Evolutionary conservation across 2,113 vertebrate species (phyloP).

Genomic region (Setophaga kirtlandii): DNA sequence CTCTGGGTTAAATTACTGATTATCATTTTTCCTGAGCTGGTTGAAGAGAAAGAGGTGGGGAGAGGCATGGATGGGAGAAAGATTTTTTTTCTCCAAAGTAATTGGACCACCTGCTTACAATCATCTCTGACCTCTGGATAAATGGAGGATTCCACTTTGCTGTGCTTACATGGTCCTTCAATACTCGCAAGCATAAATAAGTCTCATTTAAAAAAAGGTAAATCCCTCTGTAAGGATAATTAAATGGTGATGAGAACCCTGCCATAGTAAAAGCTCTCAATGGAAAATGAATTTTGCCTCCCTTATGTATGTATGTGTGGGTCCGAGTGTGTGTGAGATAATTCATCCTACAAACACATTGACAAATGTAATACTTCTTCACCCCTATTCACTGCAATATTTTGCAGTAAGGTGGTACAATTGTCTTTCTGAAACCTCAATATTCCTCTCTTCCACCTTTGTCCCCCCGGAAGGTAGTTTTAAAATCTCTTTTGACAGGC

Average conservation of each 20-base stretch:
- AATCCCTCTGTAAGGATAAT: constrained; percentile 39
- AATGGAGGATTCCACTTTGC: background rate
- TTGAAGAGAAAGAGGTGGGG: background rate
- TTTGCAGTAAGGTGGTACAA: background rate
- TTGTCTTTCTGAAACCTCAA: background rate
- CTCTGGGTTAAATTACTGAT: constrained; percentile 1
- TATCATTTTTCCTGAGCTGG: background rate
- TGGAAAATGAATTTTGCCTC: constrained; percentile 31
- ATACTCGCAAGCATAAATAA: background rate
- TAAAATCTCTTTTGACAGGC: background rate
- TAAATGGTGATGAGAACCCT: constrained; percentile 1
- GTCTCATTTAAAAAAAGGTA: background rate
- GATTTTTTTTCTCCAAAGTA: background rate
- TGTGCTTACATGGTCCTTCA: background rate
- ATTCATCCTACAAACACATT: background rate
- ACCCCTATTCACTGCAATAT: background rate
- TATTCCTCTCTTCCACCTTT: background rate
- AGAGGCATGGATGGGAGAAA: background rate
- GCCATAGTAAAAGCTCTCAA: constrained; percentile 2
- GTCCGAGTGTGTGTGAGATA: background rate
- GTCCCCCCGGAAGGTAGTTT: background rate
- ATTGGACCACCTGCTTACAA: constrained; percentile 1
- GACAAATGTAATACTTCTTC: constrained; percentile 26
- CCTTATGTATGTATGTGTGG: background rate
- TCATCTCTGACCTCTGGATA: constrained; percentile 31